Conservation (phyloP, 2,888 invertebrate genomes). For the Erebia aethiops region DNA sequence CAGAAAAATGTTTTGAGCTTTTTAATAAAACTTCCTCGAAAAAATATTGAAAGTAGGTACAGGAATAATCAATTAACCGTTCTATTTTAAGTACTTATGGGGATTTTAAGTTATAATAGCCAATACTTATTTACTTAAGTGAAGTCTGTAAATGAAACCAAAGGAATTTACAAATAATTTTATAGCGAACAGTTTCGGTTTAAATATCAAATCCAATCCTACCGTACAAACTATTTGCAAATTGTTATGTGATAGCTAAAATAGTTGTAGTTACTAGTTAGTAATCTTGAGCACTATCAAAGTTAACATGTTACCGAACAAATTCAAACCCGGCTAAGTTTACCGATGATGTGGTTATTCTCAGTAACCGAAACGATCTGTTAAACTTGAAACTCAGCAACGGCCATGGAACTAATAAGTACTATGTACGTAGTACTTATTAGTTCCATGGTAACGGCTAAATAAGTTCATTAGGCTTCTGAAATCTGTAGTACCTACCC, state of each 20-base stretch:
- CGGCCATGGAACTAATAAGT: too few relatives aligned
- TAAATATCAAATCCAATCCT: slow-evolving; percentile 24
- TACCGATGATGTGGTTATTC: slow-evolving; percentile 36
- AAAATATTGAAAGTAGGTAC: too few relatives aligned
- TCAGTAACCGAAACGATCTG: slow-evolving; percentile 10
- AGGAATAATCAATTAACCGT: too few relatives aligned
- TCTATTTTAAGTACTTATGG: too few relatives aligned
- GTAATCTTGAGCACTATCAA: slow-evolving; percentile 41
- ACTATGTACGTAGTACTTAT: too few relatives aligned
- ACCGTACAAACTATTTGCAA: slow-evolving; percentile 28
- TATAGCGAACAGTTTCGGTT: background rate
- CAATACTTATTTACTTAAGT: too few relatives aligned
- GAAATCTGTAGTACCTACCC: too few relatives aligned
- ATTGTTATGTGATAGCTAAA: slow-evolving; percentile 32
- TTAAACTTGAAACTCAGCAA: background rate
- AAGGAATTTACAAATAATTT: background rate
- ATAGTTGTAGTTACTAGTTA: slow-evolving; percentile 35
- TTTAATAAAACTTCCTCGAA: too few relatives aligned
- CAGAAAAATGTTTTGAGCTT: too few relatives aligned
- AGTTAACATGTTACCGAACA: slow-evolving; percentile 38
- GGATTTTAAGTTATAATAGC: too few relatives aligned
- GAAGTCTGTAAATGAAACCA: too few relatives aligned
- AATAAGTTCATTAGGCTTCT: background rate
- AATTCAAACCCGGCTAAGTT: slow-evolving; percentile 37
- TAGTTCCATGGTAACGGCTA: too few relatives aligned